Evolutionary conservation across 2,888 invertebrate genomes (phyloP).

Genomic region (Metallyticus violacea): DNA sequence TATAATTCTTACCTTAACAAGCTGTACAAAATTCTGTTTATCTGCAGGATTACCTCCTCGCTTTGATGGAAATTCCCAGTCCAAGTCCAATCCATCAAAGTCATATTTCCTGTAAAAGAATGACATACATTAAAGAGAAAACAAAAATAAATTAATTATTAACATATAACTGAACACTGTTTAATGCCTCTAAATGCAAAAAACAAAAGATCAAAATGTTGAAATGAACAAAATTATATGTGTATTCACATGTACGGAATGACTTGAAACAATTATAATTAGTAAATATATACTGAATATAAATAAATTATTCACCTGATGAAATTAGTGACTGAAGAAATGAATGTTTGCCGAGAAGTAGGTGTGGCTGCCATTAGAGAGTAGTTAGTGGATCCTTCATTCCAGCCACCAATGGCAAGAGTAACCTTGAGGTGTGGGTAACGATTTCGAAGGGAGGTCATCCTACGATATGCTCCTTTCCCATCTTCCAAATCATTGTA

Average conservation of each 20-base stretch:
- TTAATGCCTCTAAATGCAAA: too few species aligned
- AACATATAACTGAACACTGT: too few species aligned
- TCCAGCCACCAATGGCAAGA: slow-evolving; percentile 90
- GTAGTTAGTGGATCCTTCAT: slow-evolving; percentile 85
- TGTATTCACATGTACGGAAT: too few species aligned
- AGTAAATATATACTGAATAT: too few species aligned
- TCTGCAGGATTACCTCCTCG: slow-evolving; percentile 73
- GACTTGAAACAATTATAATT: too few species aligned
- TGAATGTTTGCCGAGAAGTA: slow-evolving; percentile 73
- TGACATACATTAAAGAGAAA: too few species aligned
- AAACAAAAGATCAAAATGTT: too few species aligned
- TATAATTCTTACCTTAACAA: slow-evolving; percentile 64
- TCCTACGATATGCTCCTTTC: slow-evolving; percentile 56
- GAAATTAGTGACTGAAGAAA: slow-evolving; percentile 66
- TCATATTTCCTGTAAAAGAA: slow-evolving; percentile 58
- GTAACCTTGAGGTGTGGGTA: slow-evolving; percentile 70
- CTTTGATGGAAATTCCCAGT: slow-evolving; percentile 81
- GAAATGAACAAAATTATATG: too few species aligned
- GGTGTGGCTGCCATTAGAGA: slow-evolving; percentile 83
- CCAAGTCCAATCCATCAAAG: slow-evolving; percentile 75
- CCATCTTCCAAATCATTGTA: slow-evolving; percentile 71
- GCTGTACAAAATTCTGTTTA: slow-evolving; percentile 69
- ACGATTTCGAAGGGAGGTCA: slow-evolving; percentile 62
- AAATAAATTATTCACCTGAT: slow-evolving; percentile 52
- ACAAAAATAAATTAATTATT: too few species aligned